Evolutionary conservation across 2,888 invertebrate species (phyloP), one percentile per base, ranked within the genome.

Genomic region (Blastobasis adustella): DNA sequence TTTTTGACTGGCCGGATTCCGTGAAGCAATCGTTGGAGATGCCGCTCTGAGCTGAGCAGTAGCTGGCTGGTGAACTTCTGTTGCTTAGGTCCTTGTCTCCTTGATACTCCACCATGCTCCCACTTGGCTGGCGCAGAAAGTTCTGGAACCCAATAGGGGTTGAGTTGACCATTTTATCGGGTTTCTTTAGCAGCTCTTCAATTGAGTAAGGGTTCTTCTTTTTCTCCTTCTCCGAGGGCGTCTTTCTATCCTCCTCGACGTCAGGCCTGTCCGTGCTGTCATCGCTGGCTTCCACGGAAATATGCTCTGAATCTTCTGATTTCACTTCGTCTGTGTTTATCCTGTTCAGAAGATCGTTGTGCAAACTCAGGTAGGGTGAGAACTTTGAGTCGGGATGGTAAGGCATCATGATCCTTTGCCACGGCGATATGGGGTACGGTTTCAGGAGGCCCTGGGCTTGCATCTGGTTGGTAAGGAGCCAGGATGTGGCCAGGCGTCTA

Each of bases 151-250:
- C 79, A 37, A 82, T 67, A 6, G 88, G 82, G 52, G 70, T 70
- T 0, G 78, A 65, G 51, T 69, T 76, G 0, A 80, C 77, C 62
- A 90, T 90, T 68, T 92, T 93, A 58, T 92, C 93, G 0, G 95
- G 95, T 63, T 95, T 95, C 71, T 96, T 96, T 38, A 96, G 71
- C 6, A 96, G 76, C 68, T 96, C 96, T 63, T 96, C 96, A 69
- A 96, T 96, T 1, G 96, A 96, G 70, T 96, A 96, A 0, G 96
- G 95, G 71, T 95, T 96, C 57, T 93, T 91, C 74, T 95, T 93
- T 62, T 90, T 89, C 47, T 83, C 82, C 54, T 82, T 84, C 58
- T 90, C 90, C 39, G 73, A 59, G 23, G 63, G 66, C 1, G 73
- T 70, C 59, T 80, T 82, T 47, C 69, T 70, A 39, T 83, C 80